A percentile compares a stretch with the other conserved stretches of the same genome.
phyloP scores from a whole-genome alignment of 2,888 invertebrate genomes.

The Augochlorella aurata region DNA sequence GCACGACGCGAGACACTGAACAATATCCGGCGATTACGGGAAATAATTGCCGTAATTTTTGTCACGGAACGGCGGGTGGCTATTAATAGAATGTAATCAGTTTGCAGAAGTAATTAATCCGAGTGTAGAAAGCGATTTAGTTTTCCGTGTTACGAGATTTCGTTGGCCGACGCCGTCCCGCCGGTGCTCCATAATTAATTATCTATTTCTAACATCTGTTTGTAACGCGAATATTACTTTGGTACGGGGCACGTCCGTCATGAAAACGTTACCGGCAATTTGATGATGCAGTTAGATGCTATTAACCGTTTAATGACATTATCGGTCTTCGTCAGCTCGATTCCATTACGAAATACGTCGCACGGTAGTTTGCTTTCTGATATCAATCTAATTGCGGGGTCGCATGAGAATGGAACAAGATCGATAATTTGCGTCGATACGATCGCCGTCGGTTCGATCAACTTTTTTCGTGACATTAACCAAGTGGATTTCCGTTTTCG shows the following conservation, averaged over 20 bases:
- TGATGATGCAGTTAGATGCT: constrained; percentile 36
- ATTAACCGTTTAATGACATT: constrained; percentile 44
- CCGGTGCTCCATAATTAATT: neutral
- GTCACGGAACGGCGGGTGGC: neutral
- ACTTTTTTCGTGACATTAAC: neutral
- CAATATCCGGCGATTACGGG: neutral
- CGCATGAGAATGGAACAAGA: constrained; percentile 5
- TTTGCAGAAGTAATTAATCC: neutral
- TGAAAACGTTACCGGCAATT: constrained; percentile 21
- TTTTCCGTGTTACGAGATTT: neutral
- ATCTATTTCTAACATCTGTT: neutral
- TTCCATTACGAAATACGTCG: constrained; percentile 37
- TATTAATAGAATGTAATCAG: neutral
- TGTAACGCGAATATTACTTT: neutral
- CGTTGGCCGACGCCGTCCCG: neutral
- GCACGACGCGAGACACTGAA: neutral
- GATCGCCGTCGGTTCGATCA: neutral
- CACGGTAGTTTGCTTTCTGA: constrained; percentile 33
- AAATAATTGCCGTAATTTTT: constrained; percentile 1
- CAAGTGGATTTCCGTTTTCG: neutral
- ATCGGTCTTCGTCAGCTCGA: constrained; percentile 44
- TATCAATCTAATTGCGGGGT: constrained; percentile 29
- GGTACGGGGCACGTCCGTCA: neutral
- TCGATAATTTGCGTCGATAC: neutral
- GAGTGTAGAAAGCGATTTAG: neutral